These are phyloP conservation scores for Polylopha cassiicola DNA, from an alignment of 2,888 invertebrate species.

Conservation along the genomic window DNA sequence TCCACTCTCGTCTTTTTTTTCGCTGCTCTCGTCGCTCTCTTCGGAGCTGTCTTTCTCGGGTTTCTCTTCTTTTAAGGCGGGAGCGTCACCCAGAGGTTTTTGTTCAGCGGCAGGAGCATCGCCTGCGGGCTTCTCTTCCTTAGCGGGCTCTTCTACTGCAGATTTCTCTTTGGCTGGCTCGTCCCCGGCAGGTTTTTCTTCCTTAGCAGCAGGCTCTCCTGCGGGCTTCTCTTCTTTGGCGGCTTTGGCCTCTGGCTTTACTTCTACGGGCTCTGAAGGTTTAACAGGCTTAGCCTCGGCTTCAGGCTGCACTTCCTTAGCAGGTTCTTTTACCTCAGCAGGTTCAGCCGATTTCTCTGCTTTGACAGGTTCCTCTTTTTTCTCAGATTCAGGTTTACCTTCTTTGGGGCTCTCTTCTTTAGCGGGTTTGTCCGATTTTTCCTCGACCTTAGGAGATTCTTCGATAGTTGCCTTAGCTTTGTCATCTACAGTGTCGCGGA, in stretches of 20 bases:
- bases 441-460: conserved; percentile 25
- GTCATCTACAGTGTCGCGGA: conserved; percentile 59
- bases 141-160: no score
- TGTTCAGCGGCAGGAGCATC: no score
- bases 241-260: conserved; percentile 27
- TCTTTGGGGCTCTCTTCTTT: conserved; percentile 23
- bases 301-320: conserved; percentile 22
- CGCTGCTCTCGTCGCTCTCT: conserved; percentile 44
- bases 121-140: conserved; percentile 34
- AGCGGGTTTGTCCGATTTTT: conserved; percentile 22
- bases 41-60: conserved; percentile 42
- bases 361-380: conserved; percentile 13
- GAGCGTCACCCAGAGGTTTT: no score
- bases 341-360: conserved; percentile 21
- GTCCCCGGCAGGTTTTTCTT: conserved; percentile 25
- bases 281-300: conserved; percentile 17
- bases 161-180: conserved; percentile 22
- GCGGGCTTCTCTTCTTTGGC: conserved; percentile 28
- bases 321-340: conserved; percentile 18
- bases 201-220: conserved; percentile 17
- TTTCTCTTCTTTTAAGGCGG: no score
- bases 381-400: conserved; percentile 9
- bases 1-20: conserved; percentile 35
- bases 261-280: conserved; percentile 25
- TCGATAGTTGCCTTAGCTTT: conserved; percentile 36